Conservation (phyloP, 2,113 vertebrate genomes). For the Thalassoma bifasciatum region DNA sequence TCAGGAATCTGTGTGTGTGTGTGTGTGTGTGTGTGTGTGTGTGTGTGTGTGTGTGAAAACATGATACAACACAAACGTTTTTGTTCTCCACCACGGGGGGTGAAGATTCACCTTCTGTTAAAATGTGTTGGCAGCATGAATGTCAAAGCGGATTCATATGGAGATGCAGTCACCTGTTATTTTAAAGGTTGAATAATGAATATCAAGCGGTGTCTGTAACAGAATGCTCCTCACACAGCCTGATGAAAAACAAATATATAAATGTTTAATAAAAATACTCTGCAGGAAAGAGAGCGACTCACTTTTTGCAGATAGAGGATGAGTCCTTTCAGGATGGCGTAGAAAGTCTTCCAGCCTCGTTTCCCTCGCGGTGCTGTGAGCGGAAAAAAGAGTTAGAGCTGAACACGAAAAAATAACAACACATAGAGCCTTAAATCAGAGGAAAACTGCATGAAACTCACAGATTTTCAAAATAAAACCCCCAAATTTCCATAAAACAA, state of each 20-base stretch:
- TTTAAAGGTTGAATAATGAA: slow-evolving; percentile 51
- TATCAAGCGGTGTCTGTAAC: slow-evolving; percentile 28
- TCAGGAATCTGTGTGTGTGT: neutral
- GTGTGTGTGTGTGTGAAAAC: neutral
- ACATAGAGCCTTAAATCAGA: neutral
- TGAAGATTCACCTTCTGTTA: neutral
- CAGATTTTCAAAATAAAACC: too few species aligned
- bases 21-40: neutral
- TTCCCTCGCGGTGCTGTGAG: slow-evolving; percentile 94
- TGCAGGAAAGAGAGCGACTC: slow-evolving; percentile 4
- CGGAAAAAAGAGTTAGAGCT: neutral
- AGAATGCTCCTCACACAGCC: neutral
- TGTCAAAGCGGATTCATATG: slow-evolving; percentile 24
- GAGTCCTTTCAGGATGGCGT: slow-evolving; percentile 94
- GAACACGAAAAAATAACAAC: neutral
- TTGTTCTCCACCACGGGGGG: neutral
- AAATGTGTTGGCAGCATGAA: neutral
- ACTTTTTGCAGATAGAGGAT: slow-evolving; percentile 99
- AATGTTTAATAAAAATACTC: neutral
- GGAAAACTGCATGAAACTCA: too few species aligned
- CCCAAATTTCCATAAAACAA: too few species aligned
- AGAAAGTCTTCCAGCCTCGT: slow-evolving; percentile 96
- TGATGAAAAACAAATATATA: neutral
- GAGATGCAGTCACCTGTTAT: slow-evolving; percentile 17
- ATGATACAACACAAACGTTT: neutral